Evolutionary conservation across 2,888 invertebrate genomes (phyloP), one percentile per base, ranked within the genome.

Genomic region (Chrysina gloriosa): DNA sequence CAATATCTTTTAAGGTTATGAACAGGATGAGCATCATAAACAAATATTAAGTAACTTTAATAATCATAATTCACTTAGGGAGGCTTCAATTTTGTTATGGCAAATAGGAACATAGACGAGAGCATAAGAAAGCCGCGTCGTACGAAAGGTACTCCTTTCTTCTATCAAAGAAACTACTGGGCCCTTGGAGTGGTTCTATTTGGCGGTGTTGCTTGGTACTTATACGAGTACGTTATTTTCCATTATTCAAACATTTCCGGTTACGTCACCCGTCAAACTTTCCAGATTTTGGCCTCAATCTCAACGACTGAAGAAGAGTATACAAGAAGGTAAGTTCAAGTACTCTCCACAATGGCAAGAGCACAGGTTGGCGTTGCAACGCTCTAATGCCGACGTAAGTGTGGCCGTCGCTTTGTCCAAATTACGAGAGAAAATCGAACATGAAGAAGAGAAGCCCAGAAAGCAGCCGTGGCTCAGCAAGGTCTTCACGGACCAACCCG

Each of bases 71-170:
- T 3, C 2, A 34, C 11, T 34, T n/a, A 34, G 2, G 7, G 11
- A 11, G 11, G 11, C 4, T 34, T 7, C 4, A 11, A 1, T 34
- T 3, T 54, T 67, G 72, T 73, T 71, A 77, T 80, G 79, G 78
- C 75, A 72, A 76, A 82, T 75, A 79, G 78, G 78, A 80, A 81
- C 68, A 79, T 81, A 23, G 78, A 81, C 67, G 77, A 78, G 65
- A 77, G 72, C 66, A 72, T 80, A 48, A 75, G 90, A 80, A 91
- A 91, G 85, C 90, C 90, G 71, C 85, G 90, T 81, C 85, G 86
- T 83, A 81, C 89, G 69, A 85, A 84, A 80, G 90, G 90, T 74
- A 90, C 91, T 45, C 90, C 90, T 47, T 87, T 89, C 54, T 86
- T 84, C 71, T 78, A 75, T 70, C 84, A 85, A 68, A 83, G 89